A percentile compares a stretch with the other conserved stretches of the same genome.
Evolutionary conservation across 2,888 invertebrate species (phyloP).

Genomic region (Drosophila demipolita): DNA sequence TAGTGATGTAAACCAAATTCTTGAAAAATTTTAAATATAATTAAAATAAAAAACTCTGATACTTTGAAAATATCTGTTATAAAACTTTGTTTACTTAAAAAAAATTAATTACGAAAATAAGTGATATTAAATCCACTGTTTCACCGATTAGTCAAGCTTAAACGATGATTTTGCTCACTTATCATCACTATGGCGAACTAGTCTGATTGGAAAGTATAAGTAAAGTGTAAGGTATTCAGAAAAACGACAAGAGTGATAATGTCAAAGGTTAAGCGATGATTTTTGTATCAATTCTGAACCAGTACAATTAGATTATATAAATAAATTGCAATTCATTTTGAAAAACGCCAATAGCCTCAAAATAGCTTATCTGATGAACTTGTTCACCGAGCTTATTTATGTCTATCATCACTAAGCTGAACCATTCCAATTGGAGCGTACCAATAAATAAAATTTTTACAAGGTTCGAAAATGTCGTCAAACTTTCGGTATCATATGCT

Average conservation of each 20-base stretch:
- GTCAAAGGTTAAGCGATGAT: neutral
- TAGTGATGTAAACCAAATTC: conserved; percentile 28
- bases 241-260: neutral
- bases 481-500: conserved; percentile 82
- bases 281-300: neutral
- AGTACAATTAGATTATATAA: neutral
- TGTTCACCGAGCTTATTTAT: neutral
- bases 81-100: neutral
- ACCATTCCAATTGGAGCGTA: conserved; percentile 8
- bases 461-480: conserved; percentile 75
- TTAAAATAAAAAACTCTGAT: conserved; percentile 13
- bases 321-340: neutral
- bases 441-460: neutral
- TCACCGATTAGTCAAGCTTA: too few species aligned
- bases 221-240: neutral
- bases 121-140: neutral
- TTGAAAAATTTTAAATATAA: conserved; percentile 16
- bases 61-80: neutral
- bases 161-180: conserved; percentile 35
- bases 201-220: conserved; percentile 3
- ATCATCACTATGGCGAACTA: conserved; percentile 31
- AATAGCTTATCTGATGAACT: conserved; percentile 23
- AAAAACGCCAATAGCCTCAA: neutral
- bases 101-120: neutral
- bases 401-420: conserved; percentile 26